Evolutionary conservation across 2,888 invertebrate genomes (phyloP), one percentile per base, ranked within the genome.

Genomic region (Agrochola circellaris): DNA sequence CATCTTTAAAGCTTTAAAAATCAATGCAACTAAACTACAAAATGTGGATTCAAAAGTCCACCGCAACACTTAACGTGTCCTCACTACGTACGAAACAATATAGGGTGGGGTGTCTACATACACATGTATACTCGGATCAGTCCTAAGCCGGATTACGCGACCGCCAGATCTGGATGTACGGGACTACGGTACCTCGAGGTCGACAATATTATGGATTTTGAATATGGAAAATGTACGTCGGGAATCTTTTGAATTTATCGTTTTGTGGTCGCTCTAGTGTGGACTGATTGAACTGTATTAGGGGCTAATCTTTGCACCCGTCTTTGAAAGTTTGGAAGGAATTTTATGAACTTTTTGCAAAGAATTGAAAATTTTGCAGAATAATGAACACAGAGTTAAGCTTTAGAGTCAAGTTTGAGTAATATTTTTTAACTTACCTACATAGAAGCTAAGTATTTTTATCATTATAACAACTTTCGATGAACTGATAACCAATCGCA

Each of bases 131-230:
- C 86, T 76, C 86, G 94, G 95, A 95, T 95, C 93, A 95, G 93
- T 90, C 92, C 92, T 95, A 95, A 96, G 95, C 95, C 95, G 95
- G 95, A 96, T 96, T 95, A 96, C 91, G 92, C 92, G 94, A 93
- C 95, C 95, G 93, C 87, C 93, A 93, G 93, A 95, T 96, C 93
- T 92, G 93, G 93, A 92, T 93, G 85, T 85, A 82, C 83, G 86
- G 86, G 86, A 71, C 70, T 70, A 62, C 58, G 48, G 70, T 81
- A 86, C 86, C 89, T 89, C 88, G 92, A 93, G 94, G 93, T 94
- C 92, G 93, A 87, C 90, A 91, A 93, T 95, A 94, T 94, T 94
- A 93, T 90, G 91, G 93, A 93, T 93, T 92, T 93, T 83, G 89
- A 89, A 89, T 88, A 91, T 91, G 88, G 87, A 91, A 91, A 87